A percentile compares a stretch with the other conserved stretches of the same genome.
phyloP scores from a whole-genome alignment of 1,140 invertebrate species.

The Ostrea denselamellosa region DNA sequence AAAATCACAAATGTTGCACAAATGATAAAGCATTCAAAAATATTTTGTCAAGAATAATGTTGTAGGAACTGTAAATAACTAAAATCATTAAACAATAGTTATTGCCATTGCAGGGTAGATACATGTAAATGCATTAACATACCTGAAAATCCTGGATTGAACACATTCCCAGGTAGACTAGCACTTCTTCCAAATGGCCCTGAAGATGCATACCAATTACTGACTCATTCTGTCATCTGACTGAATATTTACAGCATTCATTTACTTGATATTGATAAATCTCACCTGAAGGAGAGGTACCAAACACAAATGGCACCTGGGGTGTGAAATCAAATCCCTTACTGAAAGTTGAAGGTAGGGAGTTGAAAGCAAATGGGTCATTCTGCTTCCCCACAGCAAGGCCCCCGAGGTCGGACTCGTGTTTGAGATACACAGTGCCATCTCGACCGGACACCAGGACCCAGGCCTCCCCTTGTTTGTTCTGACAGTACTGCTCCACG shows the following conservation, averaged over 20 bases:
- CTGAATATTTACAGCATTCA: not conserved
- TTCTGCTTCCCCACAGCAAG: slow-evolving; percentile 52
- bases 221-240: not conserved
- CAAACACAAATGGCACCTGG: slow-evolving; percentile 51
- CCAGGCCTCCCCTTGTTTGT: slow-evolving; percentile 86
- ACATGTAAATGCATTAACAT: not conserved
- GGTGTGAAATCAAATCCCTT: slow-evolving; percentile 83
- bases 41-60: no score
- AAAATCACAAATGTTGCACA: no score
- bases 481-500: slow-evolving; percentile 86
- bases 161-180: slow-evolving; percentile 66
- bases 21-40: no score
- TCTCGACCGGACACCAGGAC: slow-evolving; percentile 85
- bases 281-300: slow-evolving; percentile 51
- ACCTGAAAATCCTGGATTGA: slow-evolving; percentile 64
- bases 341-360: slow-evolving; percentile 57
- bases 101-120: no score
- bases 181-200: slow-evolving; percentile 64
- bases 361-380: slow-evolving; percentile 74
- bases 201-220: not conserved
- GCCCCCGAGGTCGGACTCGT: slow-evolving; percentile 74
- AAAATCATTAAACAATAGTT: no score
- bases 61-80: no score
- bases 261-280: not conserved
- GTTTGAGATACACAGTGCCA: slow-evolving; percentile 86